Percentiles rank a stretch among this genome's conserved stretches.
Evolutionary conservation across 2,113 vertebrate genomes (phyloP).

Genomic region (Leucoraja erinaceus): DNA sequence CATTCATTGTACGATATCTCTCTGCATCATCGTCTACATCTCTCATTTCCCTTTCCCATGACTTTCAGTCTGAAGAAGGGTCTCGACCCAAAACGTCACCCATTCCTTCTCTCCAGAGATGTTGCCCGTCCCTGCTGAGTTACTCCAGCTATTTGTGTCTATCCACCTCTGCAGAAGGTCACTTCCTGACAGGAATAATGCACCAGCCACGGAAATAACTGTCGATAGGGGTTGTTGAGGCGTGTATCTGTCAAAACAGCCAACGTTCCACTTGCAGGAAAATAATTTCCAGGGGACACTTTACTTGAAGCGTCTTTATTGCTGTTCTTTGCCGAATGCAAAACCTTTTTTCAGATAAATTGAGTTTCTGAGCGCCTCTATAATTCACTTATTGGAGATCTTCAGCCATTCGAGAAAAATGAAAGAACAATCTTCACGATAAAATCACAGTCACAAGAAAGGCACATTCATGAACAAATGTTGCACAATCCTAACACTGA

Average conservation of each 20-base stretch:
- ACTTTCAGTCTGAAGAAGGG: too few species aligned
- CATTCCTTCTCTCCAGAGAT: too few species aligned
- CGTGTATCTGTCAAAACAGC: background rate
- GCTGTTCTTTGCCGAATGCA: background rate
- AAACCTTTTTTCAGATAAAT: background rate
- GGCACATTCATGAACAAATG: background rate
- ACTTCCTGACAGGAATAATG: background rate
- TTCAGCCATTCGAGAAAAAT: background rate
- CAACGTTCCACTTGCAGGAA: background rate
- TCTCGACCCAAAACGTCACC: too few species aligned
- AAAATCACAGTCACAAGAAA: background rate
- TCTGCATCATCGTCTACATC: too few species aligned
- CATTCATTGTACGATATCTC: too few species aligned
- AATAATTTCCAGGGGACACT: background rate
- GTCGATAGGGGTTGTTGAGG: background rate
- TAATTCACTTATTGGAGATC: background rate
- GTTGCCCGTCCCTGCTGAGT: too few species aligned
- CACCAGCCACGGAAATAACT: background rate
- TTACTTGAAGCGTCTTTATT: background rate
- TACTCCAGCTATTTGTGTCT: too few species aligned
- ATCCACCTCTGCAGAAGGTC: background rate
- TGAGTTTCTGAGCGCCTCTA: background rate
- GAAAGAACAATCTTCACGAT: constrained; percentile 5
- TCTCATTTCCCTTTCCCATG: too few species aligned
- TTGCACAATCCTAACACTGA: background rate